Conservation (phyloP, 2,888 invertebrate genomes). For the Hyles lineata region DNA sequence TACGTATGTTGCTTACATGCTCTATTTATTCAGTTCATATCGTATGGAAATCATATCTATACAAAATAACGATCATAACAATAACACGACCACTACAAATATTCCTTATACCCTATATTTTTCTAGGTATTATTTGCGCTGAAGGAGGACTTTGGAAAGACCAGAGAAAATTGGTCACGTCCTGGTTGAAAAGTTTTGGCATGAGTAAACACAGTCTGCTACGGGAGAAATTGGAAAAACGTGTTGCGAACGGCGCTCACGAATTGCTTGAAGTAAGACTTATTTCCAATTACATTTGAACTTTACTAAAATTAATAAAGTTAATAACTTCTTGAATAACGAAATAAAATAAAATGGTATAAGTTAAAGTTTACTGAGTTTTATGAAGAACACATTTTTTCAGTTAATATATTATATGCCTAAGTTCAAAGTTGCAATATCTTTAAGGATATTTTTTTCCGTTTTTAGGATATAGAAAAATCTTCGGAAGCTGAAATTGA, state of each 20-base stretch:
- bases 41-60: slow-evolving; percentile 3
- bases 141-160: slow-evolving; percentile 93
- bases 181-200: slow-evolving; percentile 90
- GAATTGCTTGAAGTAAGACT: slow-evolving; percentile 86
- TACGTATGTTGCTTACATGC: slow-evolving; percentile 2
- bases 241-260: slow-evolving; percentile 86
- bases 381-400: background rate
- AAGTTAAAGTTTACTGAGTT: too few relatives aligned
- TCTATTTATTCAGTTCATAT: slow-evolving; percentile 25
- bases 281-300: background rate
- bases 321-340: too few relatives aligned
- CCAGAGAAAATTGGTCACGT: slow-evolving; percentile 89
- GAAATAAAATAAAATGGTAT: too few relatives aligned
- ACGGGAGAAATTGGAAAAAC: slow-evolving; percentile 86
- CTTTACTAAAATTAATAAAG: too few relatives aligned
- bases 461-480: slow-evolving; percentile 65
- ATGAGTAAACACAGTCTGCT: slow-evolving; percentile 87
- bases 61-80: background rate
- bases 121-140: slow-evolving; percentile 91
- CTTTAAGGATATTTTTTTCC: slow-evolving; percentile 33
- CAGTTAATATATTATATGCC: too few relatives aligned
- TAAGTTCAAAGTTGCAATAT: background rate
- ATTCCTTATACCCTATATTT: slow-evolving; percentile 7
- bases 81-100: background rate
- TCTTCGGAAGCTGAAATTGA: slow-evolving; percentile 68